A percentile compares a stretch with the other conserved stretches of the same genome.
Conservation (phyloP, 2,888 invertebrate species). For the Pomacea canaliculata region DNA sequence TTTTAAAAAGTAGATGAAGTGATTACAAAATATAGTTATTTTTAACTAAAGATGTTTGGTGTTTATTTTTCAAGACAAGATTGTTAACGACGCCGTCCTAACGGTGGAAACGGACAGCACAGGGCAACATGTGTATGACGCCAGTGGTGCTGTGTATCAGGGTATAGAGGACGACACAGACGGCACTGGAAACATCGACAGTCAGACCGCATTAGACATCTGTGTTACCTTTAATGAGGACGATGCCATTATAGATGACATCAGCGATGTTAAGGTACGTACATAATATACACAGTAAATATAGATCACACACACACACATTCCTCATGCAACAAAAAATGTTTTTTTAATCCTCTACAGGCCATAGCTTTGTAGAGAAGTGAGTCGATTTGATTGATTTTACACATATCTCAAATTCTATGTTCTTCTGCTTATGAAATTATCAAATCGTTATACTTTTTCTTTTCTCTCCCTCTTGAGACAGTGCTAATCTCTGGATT, state of each 20-base stretch:
- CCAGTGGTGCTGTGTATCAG: conserved; percentile 1
- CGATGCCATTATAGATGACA: neutral
- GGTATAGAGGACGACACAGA: neutral
- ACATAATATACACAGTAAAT: neutral
- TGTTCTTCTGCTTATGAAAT: too few species aligned
- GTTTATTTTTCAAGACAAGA: too few species aligned
- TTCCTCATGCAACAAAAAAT: neutral
- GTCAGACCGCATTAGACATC: neutral
- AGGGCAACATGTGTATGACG: conserved; percentile 8
- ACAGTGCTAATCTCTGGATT: too few species aligned
- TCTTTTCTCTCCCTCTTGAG: too few species aligned
- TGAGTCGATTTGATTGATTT: too few species aligned
- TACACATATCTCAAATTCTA: too few species aligned
- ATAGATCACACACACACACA: neutral
- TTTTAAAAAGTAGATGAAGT: too few species aligned
- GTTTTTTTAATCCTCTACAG: too few species aligned
- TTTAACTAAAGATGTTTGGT: too few species aligned
- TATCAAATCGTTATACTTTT: too few species aligned
- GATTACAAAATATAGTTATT: too few species aligned
- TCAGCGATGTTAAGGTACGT: neutral
- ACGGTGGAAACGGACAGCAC: conserved; percentile 3
- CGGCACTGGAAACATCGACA: neutral
- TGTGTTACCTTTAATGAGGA: neutral
- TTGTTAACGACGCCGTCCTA: neutral
- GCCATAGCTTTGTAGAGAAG: too few species aligned